Evolutionary conservation across 2,888 invertebrate genomes (phyloP), one percentile per base, ranked within the genome.

Genomic region (Drosophila merina): DNA sequence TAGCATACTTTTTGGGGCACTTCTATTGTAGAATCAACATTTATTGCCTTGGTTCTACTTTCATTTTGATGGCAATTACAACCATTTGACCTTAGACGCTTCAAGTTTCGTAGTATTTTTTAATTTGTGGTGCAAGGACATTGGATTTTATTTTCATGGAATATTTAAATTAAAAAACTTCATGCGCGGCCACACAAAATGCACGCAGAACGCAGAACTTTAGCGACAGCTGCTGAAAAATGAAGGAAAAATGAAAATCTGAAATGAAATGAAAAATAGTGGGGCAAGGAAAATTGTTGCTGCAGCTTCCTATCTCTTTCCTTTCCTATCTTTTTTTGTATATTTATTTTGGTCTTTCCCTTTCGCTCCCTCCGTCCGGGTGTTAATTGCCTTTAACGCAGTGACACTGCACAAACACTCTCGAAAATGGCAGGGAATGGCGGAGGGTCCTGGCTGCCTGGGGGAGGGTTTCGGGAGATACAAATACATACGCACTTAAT

Each of bases 351-450:
- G 10, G 7, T 20, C 31, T 28, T n/a, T 28, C 52, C 51, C 55
- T 52, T 38, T 40, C 40, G 40, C 40, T 42, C 57, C 26, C 55
- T 33, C 56, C 12, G 49, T 42, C 40, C 40, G 79, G 72, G 77
- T 78, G 77, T 78, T 78, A 78, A 78, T 78, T 78, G 79, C 79
- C 77, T 79, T 79, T 78, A 79, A 78, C 77, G 74, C 77, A 74
- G 72, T 79, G 79, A 74, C 79, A 74, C 79, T 73, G 70, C 79
- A 71, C 70, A 79, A 66, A 73, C 71, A 62, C 63, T 55, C 50
- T 57, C 14, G 56, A 25, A 40, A 64, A 66, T 30, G 28, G 42
- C 26, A 14, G 3, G 14, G n/a, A 40, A 42, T 12, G 14, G 9
- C 4, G 28, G 36, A 12, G 9, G 12, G 45, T 33, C 38, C 36